Evolutionary conservation across 2,113 vertebrate genomes (phyloP).

Genomic region (Embiotoca jacksoni): DNA sequence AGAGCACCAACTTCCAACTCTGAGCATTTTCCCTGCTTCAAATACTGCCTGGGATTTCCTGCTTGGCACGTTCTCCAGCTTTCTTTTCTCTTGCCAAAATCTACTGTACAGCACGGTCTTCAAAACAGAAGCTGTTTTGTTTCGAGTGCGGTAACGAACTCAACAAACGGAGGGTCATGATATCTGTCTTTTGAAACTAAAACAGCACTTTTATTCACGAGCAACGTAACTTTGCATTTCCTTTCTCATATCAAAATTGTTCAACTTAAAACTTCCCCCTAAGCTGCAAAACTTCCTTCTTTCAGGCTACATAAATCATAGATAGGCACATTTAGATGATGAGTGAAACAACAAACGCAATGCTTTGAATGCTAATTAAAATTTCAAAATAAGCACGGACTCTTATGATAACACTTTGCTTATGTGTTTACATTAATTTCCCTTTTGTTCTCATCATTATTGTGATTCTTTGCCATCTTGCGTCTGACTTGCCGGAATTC

Average conservation of each 20-base stretch:
- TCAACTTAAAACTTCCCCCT: conserved; percentile 4
- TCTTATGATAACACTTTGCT: conserved; percentile 38
- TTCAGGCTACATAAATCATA: conserved; percentile 9
- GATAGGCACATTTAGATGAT: background rate
- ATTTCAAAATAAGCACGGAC: conserved; percentile 22
- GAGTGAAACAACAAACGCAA: conserved; percentile 19
- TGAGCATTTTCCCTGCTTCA: conserved; percentile 28
- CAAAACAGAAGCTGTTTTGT: conserved; percentile 16
- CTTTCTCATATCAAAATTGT: conserved; percentile 8
- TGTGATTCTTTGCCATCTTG: conserved; percentile 34
- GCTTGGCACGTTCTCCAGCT: background rate
- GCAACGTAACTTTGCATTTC: background rate
- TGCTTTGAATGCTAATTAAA: conserved; percentile 57
- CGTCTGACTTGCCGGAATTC: conserved; percentile 27
- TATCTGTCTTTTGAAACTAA: background rate
- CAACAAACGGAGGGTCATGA: background rate
- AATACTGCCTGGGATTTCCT: conserved; percentile 32
- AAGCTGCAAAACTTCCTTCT: background rate
- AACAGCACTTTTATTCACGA: background rate
- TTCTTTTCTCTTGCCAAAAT: conserved; percentile 23
- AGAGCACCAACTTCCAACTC: conserved; percentile 15
- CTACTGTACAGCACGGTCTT: background rate
- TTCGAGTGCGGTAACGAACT: background rate
- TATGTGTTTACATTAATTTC: conserved; percentile 52
- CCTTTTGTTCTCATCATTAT: conserved; percentile 58